Evolutionary conservation across 1,140 invertebrate genomes (phyloP).

Genomic region (Drosophila jambulina): DNA sequence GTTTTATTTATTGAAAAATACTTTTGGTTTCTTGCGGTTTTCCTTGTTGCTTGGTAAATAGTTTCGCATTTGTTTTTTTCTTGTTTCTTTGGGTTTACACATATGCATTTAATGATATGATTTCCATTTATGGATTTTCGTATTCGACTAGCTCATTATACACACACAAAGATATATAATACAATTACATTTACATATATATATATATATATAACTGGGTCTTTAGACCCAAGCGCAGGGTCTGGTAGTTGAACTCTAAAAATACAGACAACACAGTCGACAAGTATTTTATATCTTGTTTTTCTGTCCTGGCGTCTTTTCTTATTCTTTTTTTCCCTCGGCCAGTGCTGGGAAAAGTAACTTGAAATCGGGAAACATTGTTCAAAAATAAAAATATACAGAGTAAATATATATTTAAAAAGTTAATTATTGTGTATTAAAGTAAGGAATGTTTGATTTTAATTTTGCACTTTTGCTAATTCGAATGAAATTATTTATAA

Average conservation of each 20-base stretch:
- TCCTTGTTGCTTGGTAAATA: constrained; percentile 52
- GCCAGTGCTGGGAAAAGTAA: constrained; percentile 1
- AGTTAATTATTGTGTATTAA: background rate
- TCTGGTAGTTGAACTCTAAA: constrained; percentile 74
- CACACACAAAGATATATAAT: constrained; percentile 53
- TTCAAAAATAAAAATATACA: background rate
- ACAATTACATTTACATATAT: constrained; percentile 41
- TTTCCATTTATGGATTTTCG: constrained; percentile 58
- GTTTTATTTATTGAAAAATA: constrained; percentile 79
- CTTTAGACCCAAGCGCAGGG: constrained; percentile 58
- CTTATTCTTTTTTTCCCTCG: constrained; percentile 8
- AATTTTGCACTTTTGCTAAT: background rate
- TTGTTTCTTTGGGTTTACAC: constrained; percentile 33
- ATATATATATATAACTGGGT: constrained; percentile 41
- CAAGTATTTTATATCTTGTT: constrained; percentile 34
- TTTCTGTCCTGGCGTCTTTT: constrained; percentile 16
- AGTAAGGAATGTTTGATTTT: background rate
- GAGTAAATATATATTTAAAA: background rate
- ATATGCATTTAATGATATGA: constrained; percentile 80
- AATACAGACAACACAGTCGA: constrained; percentile 59
- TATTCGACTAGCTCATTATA: constrained; percentile 54
- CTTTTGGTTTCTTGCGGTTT: constrained; percentile 32
- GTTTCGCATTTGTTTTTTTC: constrained; percentile 47
- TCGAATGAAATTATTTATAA: background rate
- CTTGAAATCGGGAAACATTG: background rate